Percentiles rank a stretch among this genome's conserved stretches.
Conservation (phyloP, 2,113 vertebrate species). For the Hypanus sabinus region DNA sequence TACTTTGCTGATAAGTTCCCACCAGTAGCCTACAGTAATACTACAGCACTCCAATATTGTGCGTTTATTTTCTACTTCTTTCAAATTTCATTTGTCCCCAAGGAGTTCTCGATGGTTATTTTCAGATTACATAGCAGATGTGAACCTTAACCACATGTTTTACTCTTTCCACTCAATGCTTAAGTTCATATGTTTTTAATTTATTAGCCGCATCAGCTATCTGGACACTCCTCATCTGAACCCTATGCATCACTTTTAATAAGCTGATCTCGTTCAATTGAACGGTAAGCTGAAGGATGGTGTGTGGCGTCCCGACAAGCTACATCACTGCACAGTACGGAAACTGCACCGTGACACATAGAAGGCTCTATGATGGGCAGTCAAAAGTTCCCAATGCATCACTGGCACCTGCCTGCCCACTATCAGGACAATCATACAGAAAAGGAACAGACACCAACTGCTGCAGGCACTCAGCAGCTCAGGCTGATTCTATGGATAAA, state of each 20-base stretch:
- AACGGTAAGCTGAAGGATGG: background rate
- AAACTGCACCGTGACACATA: too few relatives aligned
- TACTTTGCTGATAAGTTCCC: background rate
- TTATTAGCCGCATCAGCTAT: background rate
- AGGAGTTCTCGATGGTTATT: background rate
- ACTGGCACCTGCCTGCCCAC: too few relatives aligned
- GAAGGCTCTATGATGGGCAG: too few relatives aligned
- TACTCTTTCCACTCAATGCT: background rate
- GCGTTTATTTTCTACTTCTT: background rate
- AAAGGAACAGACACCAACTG: too few relatives aligned
- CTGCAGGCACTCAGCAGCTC: too few relatives aligned
- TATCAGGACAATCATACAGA: too few relatives aligned
- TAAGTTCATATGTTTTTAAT: background rate
- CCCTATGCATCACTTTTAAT: background rate
- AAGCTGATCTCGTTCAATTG: background rate
- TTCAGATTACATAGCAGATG: constrained; percentile 9
- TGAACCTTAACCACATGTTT: background rate
- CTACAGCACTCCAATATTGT: background rate
- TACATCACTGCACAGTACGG: too few relatives aligned
- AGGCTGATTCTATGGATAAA: too few relatives aligned
- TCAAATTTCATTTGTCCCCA: background rate
- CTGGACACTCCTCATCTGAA: background rate
- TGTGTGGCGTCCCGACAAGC: background rate
- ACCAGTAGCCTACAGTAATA: background rate
- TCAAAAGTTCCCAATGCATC: too few relatives aligned